These are phyloP conservation scores for Papilio protenor DNA, from an alignment of 2,888 invertebrate genomes.

Conservation along the genomic window DNA sequence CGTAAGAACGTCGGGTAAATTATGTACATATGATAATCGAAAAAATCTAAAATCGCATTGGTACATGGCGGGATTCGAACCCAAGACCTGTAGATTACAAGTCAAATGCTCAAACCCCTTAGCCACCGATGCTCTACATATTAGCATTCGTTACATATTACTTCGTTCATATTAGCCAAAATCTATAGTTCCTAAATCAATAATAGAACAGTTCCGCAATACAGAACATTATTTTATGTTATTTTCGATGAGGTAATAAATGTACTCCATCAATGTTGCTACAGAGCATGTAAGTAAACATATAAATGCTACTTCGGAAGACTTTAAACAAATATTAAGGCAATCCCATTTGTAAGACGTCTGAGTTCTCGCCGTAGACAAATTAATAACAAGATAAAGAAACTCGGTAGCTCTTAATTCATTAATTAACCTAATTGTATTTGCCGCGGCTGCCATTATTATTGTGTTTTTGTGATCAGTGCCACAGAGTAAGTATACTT, in stretches of 20 bases:
- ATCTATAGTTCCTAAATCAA: too few species aligned
- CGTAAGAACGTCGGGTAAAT: too few species aligned
- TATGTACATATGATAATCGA: too few species aligned
- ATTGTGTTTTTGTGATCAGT: slow-evolving; percentile 68
- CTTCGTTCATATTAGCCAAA: too few species aligned
- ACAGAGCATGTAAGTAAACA: slow-evolving; percentile 1
- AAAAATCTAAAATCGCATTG: too few species aligned
- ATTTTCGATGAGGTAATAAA: neutral
- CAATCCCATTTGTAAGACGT: slow-evolving; percentile 79
- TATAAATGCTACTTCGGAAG: slow-evolving; percentile 45
- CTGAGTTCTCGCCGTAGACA: slow-evolving; percentile 75
- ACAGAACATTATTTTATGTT: neutral
- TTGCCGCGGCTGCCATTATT: slow-evolving; percentile 77
- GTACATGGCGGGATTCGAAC: too few species aligned
- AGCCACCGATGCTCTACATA: too few species aligned
- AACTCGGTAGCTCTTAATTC: slow-evolving; percentile 82
- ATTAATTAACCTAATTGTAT: slow-evolving; percentile 85
- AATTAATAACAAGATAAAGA: slow-evolving; percentile 84
- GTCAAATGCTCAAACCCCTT: too few species aligned
- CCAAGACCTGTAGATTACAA: too few species aligned
- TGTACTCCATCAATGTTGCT: neutral
- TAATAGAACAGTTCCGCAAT: neutral
- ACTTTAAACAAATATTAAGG: slow-evolving; percentile 70
- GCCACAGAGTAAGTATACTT: slow-evolving; percentile 54
- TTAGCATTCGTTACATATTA: too few species aligned